Conservation (phyloP, 2,888 invertebrate genomes). For the Crematogaster levior region DNA sequence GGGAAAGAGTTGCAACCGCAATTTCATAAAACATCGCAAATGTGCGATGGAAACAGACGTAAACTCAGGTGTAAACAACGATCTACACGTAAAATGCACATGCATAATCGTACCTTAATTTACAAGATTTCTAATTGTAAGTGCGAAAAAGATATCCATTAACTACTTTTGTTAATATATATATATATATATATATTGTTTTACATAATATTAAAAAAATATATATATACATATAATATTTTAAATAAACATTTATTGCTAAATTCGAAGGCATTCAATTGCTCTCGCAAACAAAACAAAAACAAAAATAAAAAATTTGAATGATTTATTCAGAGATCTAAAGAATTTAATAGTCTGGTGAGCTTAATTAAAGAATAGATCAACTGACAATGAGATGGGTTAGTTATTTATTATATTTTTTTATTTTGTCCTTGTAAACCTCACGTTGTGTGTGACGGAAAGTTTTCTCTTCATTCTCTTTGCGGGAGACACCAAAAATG, state of each 20-base stretch:
- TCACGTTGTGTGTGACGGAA: background rate
- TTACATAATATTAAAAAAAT: background rate
- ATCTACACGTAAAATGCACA: conserved; percentile 14
- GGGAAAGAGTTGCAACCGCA: conserved; percentile 25
- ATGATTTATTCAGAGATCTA: background rate
- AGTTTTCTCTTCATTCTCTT: background rate
- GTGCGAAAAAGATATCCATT: background rate
- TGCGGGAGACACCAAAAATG: conserved; percentile 14
- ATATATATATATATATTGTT: no score
- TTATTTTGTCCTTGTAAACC: background rate
- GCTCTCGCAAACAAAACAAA: background rate
- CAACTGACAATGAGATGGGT: background rate
- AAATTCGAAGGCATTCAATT: background rate
- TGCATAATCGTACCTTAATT: background rate
- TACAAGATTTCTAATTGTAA: background rate
- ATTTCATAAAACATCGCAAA: conserved; percentile 35
- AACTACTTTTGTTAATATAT: background rate
- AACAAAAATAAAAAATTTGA: background rate
- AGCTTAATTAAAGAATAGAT: background rate
- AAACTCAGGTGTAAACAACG: conserved; percentile 24
- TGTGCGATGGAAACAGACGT: background rate
- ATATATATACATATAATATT: no score
- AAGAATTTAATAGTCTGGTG: background rate
- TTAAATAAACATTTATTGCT: background rate
- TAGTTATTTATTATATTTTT: background rate